phyloP scores from a whole-genome alignment of 2,113 vertebrate species.

The Nansenia antarctica region DNA sequence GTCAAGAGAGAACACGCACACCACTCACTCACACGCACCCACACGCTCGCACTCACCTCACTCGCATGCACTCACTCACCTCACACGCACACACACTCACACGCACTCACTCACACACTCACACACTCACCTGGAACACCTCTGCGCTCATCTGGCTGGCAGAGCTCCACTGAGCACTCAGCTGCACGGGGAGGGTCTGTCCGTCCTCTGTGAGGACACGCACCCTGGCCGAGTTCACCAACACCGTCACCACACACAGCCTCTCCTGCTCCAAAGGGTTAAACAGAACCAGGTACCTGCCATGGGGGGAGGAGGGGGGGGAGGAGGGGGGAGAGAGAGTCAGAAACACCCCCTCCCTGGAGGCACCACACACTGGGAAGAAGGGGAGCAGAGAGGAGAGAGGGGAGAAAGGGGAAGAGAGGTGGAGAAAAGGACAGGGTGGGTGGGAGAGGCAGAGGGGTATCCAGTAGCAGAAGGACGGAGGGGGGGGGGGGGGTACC shows the following conservation, averaged over 20 bases:
- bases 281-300: conserved; percentile 91
- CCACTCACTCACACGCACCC: not conserved
- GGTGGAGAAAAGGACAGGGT: not conserved
- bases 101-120: not conserved
- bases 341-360: not conserved
- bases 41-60: not conserved
- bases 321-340: not conserved
- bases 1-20: conserved; percentile 3
- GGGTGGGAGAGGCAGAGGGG: not conserved
- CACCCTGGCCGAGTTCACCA: conserved; percentile 82
- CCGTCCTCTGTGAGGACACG: conserved; percentile 88
- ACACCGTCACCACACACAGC: conserved; percentile 81
- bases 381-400: not conserved
- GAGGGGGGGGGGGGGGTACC: conserved; percentile 67
- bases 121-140: conserved; percentile 82
- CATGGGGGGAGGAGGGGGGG: not conserved
- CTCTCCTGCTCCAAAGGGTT: conserved; percentile 92
- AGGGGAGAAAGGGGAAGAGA: no score
- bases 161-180: conserved; percentile 84
- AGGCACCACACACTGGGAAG: not conserved
- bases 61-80: not conserved
- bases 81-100: not conserved
- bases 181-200: conserved; percentile 85
- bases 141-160: conserved; percentile 77
- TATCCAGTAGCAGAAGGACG: no score